phyloP scores from a whole-genome alignment of 1,140 invertebrate genomes.

The Bemisia tabaci region DNA sequence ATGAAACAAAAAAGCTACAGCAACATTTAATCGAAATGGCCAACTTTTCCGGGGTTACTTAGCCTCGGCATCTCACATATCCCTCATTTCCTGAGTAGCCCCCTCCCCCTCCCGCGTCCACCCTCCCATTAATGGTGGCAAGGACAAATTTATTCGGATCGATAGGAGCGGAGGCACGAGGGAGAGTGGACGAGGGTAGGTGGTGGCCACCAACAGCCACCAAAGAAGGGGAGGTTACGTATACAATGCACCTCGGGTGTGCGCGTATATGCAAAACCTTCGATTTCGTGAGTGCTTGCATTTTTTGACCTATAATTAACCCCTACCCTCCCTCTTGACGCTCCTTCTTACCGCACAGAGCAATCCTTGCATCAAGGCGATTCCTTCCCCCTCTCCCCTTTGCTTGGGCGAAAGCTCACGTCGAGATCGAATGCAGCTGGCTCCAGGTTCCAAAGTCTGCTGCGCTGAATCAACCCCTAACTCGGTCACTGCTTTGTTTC shows the following conservation, averaged over 20 bases:
- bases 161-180: constrained; percentile 2
- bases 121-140: constrained; percentile 4
- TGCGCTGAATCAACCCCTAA: too few species aligned
- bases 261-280: constrained; percentile 1
- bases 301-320: not conserved
- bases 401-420: too few species aligned
- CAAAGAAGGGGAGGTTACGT: constrained; percentile 13
- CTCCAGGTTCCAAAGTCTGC: too few species aligned
- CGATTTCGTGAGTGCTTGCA: not conserved
- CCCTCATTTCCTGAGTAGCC: constrained; percentile 16
- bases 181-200: not conserved
- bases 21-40: constrained; percentile 1
- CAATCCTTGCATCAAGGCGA: too few species aligned
- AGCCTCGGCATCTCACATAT: not conserved
- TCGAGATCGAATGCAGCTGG: too few species aligned
- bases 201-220: not conserved
- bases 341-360: too few species aligned
- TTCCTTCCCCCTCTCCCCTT: too few species aligned
- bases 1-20: too few species aligned
- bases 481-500: too few species aligned
- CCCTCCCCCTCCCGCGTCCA: constrained; percentile 7
- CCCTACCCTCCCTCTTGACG: too few species aligned
- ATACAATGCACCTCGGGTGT: not conserved
- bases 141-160: not conserved
- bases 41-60: constrained; percentile 8